Conservation (phyloP, 2,888 invertebrate species). For the Bellardia pandia region DNA sequence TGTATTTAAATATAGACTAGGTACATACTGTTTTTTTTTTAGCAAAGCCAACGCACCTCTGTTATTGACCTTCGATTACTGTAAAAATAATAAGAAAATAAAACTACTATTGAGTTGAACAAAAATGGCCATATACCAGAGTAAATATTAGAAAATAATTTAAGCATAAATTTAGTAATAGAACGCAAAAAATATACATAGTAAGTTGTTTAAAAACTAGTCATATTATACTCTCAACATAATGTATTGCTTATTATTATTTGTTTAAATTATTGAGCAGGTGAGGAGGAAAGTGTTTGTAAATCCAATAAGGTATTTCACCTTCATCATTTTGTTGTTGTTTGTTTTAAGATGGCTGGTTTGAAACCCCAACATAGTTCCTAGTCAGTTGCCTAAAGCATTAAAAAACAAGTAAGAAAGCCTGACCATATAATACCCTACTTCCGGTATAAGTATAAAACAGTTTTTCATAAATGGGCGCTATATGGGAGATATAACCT, state of each 20-base stretch:
- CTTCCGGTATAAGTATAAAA: no score
- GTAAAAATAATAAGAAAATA: constrained; percentile 3
- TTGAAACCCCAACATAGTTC: not conserved
- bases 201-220: not conserved
- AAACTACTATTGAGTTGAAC: not conserved
- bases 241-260: no score
- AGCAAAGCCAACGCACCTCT: constrained; percentile 16
- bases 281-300: constrained; percentile 6
- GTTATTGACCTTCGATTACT: constrained; percentile 46
- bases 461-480: no score
- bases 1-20: no score
- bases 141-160: constrained; percentile 64
- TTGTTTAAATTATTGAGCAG: not conserved
- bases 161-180: constrained; percentile 57
- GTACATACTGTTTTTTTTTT: no score
- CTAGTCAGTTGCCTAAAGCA: not conserved
- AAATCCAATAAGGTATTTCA: not conserved
- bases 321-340: constrained; percentile 1
- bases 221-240: not conserved
- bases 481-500: no score
- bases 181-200: constrained; percentile 22
- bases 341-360: not conserved
- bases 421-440: no score
- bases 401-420: no score
- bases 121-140: constrained; percentile 20